A percentile compares a stretch with the other conserved stretches of the same genome.
These are phyloP conservation scores for Drepana arcuata DNA, from an alignment of 1,140 invertebrate genomes.

Conservation along the genomic window DNA sequence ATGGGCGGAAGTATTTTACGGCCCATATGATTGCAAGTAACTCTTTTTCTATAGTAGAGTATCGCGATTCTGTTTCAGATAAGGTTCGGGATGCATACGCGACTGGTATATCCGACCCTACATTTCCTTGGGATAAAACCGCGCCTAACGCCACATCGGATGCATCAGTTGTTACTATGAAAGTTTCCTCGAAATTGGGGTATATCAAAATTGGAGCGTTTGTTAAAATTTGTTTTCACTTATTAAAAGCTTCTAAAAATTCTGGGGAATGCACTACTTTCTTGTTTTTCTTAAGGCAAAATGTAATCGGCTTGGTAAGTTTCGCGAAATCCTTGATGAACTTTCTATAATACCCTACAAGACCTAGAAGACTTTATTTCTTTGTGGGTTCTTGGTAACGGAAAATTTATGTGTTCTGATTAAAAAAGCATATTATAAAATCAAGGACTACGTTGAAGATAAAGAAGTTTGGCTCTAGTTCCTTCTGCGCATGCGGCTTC, in stretches of 20 bases:
- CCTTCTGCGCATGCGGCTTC: too few relatives aligned
- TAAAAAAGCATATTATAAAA: too few relatives aligned
- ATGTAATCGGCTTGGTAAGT: not conserved
- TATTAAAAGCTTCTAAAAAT: not conserved
- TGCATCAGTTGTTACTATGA: not conserved
- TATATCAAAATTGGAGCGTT: too few relatives aligned
- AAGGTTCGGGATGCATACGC: not conserved
- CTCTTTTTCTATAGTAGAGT: not conserved
- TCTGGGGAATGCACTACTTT: too few relatives aligned
- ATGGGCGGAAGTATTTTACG: not conserved
- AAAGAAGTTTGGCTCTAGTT: too few relatives aligned
- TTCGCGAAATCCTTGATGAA: constrained; percentile 2
- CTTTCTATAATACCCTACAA: constrained; percentile 2
- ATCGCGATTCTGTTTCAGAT: not conserved
- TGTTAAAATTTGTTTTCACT: not conserved
- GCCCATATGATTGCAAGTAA: not conserved
- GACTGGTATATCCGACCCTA: not conserved
- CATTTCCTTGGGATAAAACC: not conserved
- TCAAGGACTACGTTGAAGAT: too few relatives aligned
- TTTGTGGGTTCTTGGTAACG: not conserved
- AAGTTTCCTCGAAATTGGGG: too few relatives aligned
- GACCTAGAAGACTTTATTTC: constrained; percentile 1
- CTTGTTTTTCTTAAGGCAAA: not conserved
- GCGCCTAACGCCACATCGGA: not conserved
- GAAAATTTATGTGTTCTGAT: too few relatives aligned